Evolutionary conservation across 64 coral and sea anemone species (phyloP).

Genomic region (Acropora tenuis): DNA sequence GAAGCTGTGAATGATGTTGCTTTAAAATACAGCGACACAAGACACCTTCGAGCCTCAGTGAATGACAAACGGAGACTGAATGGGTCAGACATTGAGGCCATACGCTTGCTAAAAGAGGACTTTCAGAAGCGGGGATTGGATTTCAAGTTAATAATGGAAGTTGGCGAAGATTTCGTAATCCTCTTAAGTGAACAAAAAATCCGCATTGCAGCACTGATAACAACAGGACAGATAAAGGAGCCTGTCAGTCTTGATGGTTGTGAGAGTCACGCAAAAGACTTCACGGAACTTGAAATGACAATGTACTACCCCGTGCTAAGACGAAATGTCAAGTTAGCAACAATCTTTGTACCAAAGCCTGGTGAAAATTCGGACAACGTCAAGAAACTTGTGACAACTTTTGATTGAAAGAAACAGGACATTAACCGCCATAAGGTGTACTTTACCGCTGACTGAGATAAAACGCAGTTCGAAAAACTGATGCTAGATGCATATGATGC

Average conservation of each 20-base stretch:
- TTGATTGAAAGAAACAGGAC: slow-evolving; percentile 68
- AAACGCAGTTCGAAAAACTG: not conserved
- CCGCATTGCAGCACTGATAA: slow-evolving; percentile 35
- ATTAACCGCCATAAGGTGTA: not conserved
- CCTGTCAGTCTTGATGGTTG: slow-evolving; percentile 63
- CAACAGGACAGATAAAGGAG: slow-evolving; percentile 12
- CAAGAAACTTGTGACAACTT: not conserved
- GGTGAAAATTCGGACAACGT: not conserved
- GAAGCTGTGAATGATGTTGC: slow-evolving; percentile 28
- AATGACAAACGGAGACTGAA: slow-evolving; percentile 25
- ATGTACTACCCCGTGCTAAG: slow-evolving; percentile 49
- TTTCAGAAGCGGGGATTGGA: slow-evolving; percentile 26
- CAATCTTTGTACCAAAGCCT: slow-evolving; percentile 55
- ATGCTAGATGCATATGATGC: slow-evolving; percentile 30
- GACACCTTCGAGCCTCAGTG: slow-evolving; percentile 24
- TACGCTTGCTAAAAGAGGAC: slow-evolving; percentile 45
- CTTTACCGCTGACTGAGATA: not conserved
- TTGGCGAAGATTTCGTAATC: slow-evolving; percentile 24
- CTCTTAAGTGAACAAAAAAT: slow-evolving; percentile 36
- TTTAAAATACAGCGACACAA: slow-evolving; percentile 17
- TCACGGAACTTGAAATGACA: slow-evolving; percentile 57
- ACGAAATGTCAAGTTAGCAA: slow-evolving; percentile 51
- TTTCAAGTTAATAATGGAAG: slow-evolving; percentile 25
- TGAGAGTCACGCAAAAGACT: slow-evolving; percentile 51
- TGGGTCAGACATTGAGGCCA: slow-evolving; percentile 52